Evolutionary conservation across 2,888 invertebrate genomes (phyloP), one percentile per base, ranked within the genome.

Genomic region (Sarcophaga carnaria): DNA sequence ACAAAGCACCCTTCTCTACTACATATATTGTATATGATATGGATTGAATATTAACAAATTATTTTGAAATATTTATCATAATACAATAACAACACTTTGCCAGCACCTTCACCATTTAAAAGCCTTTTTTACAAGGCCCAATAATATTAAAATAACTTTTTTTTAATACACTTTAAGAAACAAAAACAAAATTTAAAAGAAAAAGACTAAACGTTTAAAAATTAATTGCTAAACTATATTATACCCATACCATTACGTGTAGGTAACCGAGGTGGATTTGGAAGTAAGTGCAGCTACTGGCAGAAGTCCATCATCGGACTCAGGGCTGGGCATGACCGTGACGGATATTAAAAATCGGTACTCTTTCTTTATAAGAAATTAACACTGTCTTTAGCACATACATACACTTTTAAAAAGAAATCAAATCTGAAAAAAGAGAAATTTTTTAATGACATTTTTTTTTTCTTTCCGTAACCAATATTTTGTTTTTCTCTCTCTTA

Each of bases 251-350:
- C 66, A 59, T 89, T 90, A 90, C 90, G 90, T 54, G 17, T 91
- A 93, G 93, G 93, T 93, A 89, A 92, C 93, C 84, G 93, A 93
- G 90, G 92, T 93, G 91, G 93, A 93, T 91, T 90, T 93, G 93
- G 93, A 93, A 92, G 92, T 93, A 88, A 92, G 92, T 90, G 93
- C 93, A 88, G 92, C 93, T 88, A 96, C 96, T 93, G 96, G 96
- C 94, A 96, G 96, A 93, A 97, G 97, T 92, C 97, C 98, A 90
- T 97, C 97, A 94, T 98, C 98, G 94, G 98, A 98, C 96, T 98
- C 98, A 94, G 98, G 98, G 93, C 96, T 98, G 94, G 98, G 98
- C 94, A 96, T 97, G 94, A 97, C 97, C 93, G 96, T 97, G 94
- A 85, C 88, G 94, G 96, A 96, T 94, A 95, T 95, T 92, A 94